A percentile compares a stretch with the other conserved stretches of the same genome.
Conservation (phyloP, 2,113 vertebrate species). For the Mirounga angustirostris region DNA sequence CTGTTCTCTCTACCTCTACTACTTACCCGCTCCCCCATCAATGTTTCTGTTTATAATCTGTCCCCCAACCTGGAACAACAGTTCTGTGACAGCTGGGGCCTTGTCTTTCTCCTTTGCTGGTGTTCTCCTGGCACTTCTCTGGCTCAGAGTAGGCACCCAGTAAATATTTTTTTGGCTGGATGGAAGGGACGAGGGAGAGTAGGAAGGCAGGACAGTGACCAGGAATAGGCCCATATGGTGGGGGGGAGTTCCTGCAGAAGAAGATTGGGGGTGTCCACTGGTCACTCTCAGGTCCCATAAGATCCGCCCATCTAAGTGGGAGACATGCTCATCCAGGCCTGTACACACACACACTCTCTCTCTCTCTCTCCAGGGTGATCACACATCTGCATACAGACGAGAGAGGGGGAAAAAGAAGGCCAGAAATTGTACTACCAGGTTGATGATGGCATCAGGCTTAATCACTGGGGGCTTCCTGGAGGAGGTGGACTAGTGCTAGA, state of each 20-base stretch:
- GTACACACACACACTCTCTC: background rate
- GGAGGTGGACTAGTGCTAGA: background rate
- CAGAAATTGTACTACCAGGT: background rate
- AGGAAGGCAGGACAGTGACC: background rate
- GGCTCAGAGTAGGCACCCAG: background rate
- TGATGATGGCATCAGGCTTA: background rate
- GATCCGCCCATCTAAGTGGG: background rate
- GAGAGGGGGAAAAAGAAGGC: background rate
- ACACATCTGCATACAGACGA: background rate
- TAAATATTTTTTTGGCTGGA: background rate
- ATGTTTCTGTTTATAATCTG: too few relatives aligned
- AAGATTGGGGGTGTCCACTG: background rate
- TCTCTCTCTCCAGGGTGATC: background rate
- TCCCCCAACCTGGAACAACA: background rate
- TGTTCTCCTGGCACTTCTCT: background rate
- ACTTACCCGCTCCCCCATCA: too few relatives aligned
- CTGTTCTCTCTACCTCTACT: background rate
- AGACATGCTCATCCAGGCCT: background rate
- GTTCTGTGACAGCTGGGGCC: background rate
- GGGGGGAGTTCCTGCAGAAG: background rate
- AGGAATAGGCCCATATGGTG: background rate
- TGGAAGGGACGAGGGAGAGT: background rate
- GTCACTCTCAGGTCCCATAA: background rate
- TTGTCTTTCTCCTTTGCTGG: background rate
- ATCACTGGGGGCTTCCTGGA: background rate